Conservation (phyloP, 2,888 invertebrate genomes). For the Mesoligia furuncula region DNA sequence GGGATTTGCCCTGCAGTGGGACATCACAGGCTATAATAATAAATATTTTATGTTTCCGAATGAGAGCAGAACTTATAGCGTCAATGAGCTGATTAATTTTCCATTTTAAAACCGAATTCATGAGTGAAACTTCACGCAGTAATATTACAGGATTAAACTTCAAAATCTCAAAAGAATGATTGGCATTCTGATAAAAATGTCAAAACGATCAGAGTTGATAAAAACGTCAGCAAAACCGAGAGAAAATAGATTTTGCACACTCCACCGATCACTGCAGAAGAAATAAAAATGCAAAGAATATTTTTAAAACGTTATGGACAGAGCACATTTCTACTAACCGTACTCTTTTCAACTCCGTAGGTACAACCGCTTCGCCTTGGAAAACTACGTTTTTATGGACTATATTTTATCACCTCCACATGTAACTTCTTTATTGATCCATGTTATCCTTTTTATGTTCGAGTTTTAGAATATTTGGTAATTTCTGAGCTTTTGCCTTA, state of each 20-base stretch:
- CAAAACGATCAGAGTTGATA: slow-evolving; percentile 45
- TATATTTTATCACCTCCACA: too few species aligned
- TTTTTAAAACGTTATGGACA: slow-evolving; percentile 37
- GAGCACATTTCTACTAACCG: slow-evolving; percentile 58
- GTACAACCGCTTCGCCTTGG: slow-evolving; percentile 46
- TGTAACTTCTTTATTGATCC: too few species aligned
- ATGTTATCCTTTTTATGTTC: too few species aligned
- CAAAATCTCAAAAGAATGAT: slow-evolving; percentile 38
- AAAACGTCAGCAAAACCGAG: slow-evolving; percentile 39
- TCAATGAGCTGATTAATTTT: background rate
- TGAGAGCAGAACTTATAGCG: background rate
- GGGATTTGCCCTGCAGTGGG: background rate
- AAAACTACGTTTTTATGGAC: slow-evolving; percentile 56
- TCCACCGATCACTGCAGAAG: slow-evolving; percentile 49
- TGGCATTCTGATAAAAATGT: slow-evolving; percentile 54
- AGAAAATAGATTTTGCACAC: slow-evolving; percentile 59
- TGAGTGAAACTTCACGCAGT: background rate
- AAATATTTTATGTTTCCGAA: background rate
- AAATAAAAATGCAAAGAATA: slow-evolving; percentile 53
- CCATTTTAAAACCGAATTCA: background rate
- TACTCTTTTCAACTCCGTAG: slow-evolving; percentile 53
- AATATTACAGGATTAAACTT: background rate
- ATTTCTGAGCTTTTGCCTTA: background rate
- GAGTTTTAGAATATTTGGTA: slow-evolving; percentile 12
- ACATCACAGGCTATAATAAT: background rate